Conservation (phyloP, 2,797 vertebrate genomes). For the Eleutherodactylus coqui region DNA sequence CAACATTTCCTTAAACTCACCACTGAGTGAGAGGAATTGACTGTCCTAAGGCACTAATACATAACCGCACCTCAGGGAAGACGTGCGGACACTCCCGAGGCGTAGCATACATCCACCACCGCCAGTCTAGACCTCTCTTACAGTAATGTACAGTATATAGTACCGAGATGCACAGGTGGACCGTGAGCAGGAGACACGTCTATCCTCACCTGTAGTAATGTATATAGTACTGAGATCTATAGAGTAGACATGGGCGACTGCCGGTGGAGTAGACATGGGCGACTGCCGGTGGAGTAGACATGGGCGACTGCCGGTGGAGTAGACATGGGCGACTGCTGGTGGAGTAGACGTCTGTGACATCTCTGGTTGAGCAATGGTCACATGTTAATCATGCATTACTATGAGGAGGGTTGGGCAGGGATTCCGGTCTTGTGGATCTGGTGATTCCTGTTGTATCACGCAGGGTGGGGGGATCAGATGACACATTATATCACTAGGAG, state of each 20-base stretch:
- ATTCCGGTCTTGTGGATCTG: background rate
- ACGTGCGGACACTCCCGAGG: background rate
- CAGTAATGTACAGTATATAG: background rate
- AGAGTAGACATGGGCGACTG: background rate
- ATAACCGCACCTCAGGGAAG: background rate
- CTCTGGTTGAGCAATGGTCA: background rate
- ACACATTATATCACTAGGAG: no score
- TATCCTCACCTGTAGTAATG: background rate
- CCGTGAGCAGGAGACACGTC: background rate
- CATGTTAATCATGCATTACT: background rate
- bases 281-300: no score
- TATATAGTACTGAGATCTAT: background rate
- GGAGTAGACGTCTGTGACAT: background rate
- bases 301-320: no score
- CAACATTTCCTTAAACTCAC: slow-evolving; percentile 11
- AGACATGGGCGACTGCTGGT: background rate
- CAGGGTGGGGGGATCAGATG: no score
- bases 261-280: background rate
- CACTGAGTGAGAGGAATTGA: background rate
- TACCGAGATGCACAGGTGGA: background rate
- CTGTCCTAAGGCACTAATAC: background rate
- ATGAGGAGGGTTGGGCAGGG: background rate
- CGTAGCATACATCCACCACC: background rate
- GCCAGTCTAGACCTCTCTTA: background rate
- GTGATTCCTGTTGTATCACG: no score